Base-by-base conservation (phyloP, 2,113 vertebrate species). In the Ochotona curzoniae region DNA sequence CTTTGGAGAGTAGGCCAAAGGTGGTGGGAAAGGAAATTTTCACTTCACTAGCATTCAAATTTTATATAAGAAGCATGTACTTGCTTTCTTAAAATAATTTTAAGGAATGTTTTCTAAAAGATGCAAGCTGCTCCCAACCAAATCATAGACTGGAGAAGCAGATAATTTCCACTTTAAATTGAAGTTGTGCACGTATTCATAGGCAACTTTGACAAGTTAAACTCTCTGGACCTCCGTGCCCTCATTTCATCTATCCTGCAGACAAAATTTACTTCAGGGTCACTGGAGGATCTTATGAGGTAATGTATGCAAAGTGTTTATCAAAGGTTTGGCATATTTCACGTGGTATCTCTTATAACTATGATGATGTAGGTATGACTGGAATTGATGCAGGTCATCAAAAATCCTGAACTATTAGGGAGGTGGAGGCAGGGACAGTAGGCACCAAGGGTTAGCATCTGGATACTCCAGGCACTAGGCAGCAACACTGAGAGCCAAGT, bases 61-160 rank as follows among this genome's bases (percentile, higher is more conserved):
- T 88, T 88, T 88, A 2, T 88, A 80, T 25, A 92, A 38, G 69
- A 28, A 93, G 11, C 35, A n/a, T 66, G 12, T 85, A 76, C 91
- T 88, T n/a, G 21, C 83, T 69, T 91, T 92, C 61, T 79, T 70
- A 86, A 89, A 93, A 91, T 88, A 87, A 85, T 94, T 91, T 89
- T 71, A 83, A 49, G 74, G 32, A 90, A 44, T 18, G 61, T 83
- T 91, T 93, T 93, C 67, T 90, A 54, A 83, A 91, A 89, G 38
- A 76, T 60, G 69, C 74, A 90, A 83, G 15, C n/a, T 91, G 1
- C 80, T 83, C 23, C 80, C 67, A 86, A 74, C 30, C 66, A 75
- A 93, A 93, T 32, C 47, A 76, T 18, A 7, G 69, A 11, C 76
- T 93, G 93, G 28, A 35, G 74, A 94, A 89, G 89, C 71, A 93